Conservation (phyloP, 2,797 vertebrate species). For the Anguilla anguilla region DNA sequence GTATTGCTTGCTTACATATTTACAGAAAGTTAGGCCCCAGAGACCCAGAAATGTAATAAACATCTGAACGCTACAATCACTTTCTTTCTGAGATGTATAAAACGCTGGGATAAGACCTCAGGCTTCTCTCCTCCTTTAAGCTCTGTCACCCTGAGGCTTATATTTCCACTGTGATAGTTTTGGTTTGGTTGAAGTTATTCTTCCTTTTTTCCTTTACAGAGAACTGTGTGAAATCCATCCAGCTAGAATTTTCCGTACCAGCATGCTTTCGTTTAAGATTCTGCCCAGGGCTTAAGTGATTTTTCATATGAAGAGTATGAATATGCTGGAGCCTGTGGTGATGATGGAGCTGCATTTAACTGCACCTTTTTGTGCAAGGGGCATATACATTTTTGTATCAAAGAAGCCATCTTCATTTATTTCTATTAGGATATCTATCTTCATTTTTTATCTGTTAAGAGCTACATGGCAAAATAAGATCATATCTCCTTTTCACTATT, state of each 20-base stretch:
- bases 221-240: constrained; percentile 23
- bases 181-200: constrained; percentile 35
- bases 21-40: constrained; percentile 9
- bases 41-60: constrained; percentile 4
- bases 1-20: constrained; percentile 8
- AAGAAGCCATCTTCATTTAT: background rate
- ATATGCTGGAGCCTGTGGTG: constrained; percentile 43
- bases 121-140: constrained; percentile 16
- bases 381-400: background rate
- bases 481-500: background rate
- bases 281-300: constrained; percentile 11
- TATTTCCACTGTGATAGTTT: constrained; percentile 49
- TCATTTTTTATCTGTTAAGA: background rate
- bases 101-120: background rate
- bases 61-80: constrained; percentile 4
- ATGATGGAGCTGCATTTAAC: constrained; percentile 35
- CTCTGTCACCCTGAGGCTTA: constrained; percentile 10
- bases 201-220: constrained; percentile 43
- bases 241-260: background rate
- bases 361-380: constrained; percentile 19
- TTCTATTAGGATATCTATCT: background rate
- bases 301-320: constrained; percentile 24
- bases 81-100: background rate
- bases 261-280: background rate
- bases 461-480: background rate